Evolutionary conservation across 2,113 vertebrate species (phyloP).

Genomic region (Callipepla squamata): DNA sequence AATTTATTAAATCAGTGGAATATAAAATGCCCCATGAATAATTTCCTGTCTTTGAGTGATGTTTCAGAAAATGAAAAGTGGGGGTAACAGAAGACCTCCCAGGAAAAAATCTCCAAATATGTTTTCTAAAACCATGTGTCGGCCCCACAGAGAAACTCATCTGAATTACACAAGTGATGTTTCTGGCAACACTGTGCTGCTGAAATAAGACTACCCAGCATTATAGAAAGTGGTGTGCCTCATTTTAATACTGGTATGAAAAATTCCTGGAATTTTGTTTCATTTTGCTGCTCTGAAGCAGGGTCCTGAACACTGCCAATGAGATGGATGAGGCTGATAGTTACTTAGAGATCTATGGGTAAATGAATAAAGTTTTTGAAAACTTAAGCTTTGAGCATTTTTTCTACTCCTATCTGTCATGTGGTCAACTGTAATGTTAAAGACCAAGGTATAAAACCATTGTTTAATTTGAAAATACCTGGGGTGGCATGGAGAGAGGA

Average conservation of each 20-base stretch:
- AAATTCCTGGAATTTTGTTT: conserved; percentile 11
- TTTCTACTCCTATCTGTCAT: not conserved
- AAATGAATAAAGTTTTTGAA: not conserved
- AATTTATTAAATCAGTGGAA: not conserved
- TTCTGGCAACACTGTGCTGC: not conserved
- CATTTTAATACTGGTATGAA: not conserved
- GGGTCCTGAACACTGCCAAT: not conserved
- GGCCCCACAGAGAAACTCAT: not conserved
- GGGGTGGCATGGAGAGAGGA: not conserved
- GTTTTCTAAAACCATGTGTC: not conserved
- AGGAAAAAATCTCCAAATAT: not conserved
- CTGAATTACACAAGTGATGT: not conserved
- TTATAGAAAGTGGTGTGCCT: not conserved
- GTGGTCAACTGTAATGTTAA: not conserved
- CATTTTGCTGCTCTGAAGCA: not conserved
- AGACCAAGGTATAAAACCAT: not conserved
- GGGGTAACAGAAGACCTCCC: not conserved
- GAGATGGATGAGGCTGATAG: not conserved
- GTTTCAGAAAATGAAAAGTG: not conserved
- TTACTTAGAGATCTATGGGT: not conserved
- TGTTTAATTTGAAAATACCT: not conserved
- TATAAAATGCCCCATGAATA: not conserved
- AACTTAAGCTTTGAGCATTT: not conserved
- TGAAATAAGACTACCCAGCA: not conserved
- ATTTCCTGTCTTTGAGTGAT: not conserved